Evolutionary conservation across 2,888 invertebrate species (phyloP).

Genomic region (Heliconius erato): DNA sequence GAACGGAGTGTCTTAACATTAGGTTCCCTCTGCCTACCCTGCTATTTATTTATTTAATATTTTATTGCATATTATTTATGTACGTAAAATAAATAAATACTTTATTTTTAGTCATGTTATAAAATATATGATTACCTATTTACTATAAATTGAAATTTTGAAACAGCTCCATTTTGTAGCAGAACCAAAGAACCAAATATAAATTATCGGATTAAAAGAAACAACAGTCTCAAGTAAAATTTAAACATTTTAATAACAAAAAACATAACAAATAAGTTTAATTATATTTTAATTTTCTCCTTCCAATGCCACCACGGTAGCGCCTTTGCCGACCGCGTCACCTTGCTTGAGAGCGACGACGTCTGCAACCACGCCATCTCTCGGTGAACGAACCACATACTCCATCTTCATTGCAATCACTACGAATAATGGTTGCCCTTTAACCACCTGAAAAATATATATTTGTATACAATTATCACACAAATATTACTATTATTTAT

Average conservation of each 20-base stretch:
- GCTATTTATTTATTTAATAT: too few species aligned
- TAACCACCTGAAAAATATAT: conserved; percentile 85
- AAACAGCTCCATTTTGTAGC: too few species aligned
- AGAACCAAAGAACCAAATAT: too few species aligned
- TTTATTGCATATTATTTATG: too few species aligned
- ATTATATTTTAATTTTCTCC: conserved; percentile 61
- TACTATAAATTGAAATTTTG: too few species aligned
- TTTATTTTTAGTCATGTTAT: too few species aligned
- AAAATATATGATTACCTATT: too few species aligned
- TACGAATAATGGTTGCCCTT: conserved; percentile 96
- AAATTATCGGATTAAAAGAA: not conserved
- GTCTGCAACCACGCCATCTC: conserved; percentile 91
- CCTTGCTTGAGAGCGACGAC: conserved; percentile 90
- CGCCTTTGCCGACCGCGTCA: conserved; percentile 93
- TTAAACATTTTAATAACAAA: conserved; percentile 17
- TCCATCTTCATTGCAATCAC: conserved; percentile 99
- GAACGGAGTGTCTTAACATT: too few species aligned
- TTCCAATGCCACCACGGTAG: conserved; percentile 86
- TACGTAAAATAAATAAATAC: too few species aligned
- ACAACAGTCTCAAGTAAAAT: not conserved
- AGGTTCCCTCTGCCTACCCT: too few species aligned
- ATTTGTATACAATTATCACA: too few species aligned
- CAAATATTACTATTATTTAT: too few species aligned
- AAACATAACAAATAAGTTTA: conserved; percentile 11
- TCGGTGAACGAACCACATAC: conserved; percentile 94